Conservation (phyloP, 2,797 vertebrate genomes). For the Takifugu rubripes region DNA sequence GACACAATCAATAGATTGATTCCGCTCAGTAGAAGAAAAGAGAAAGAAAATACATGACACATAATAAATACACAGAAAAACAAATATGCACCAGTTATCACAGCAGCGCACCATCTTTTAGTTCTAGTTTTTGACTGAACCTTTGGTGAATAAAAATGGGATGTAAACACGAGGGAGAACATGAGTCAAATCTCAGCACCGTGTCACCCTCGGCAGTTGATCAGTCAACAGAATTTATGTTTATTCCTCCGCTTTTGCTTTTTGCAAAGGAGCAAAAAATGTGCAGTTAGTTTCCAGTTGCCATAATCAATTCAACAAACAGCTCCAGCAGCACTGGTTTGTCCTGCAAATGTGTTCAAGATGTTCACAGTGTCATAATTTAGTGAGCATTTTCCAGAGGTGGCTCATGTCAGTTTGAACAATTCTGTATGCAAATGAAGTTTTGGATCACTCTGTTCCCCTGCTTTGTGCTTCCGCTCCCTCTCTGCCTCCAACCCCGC, state of each 20-base stretch:
- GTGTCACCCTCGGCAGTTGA: conserved; percentile 25
- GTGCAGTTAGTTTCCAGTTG: conserved; percentile 33
- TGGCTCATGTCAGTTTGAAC: conserved; percentile 21
- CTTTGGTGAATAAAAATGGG: conserved; percentile 2
- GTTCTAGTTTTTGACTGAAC: neutral
- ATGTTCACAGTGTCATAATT: conserved; percentile 39
- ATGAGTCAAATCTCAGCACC: conserved; percentile 18
- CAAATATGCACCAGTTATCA: neutral
- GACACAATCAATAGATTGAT: no score
- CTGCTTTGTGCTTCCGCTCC: conserved; percentile 2
- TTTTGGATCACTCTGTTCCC: conserved; percentile 30
- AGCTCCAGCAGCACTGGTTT: conserved; percentile 37
- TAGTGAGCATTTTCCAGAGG: conserved; percentile 28
- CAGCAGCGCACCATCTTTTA: neutral
- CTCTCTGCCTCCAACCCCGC: conserved; percentile 20
- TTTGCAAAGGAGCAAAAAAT: conserved; percentile 32
- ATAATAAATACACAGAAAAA: no score
- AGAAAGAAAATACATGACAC: no score
- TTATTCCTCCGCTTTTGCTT: conserved; percentile 21
- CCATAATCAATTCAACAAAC: conserved; percentile 47
- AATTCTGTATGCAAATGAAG: conserved; percentile 47
- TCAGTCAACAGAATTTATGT: conserved; percentile 32
- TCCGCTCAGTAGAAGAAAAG: no score
- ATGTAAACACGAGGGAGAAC: conserved; percentile 14
- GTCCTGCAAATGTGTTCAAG: conserved; percentile 48